phyloP scores from a whole-genome alignment of 2,113 vertebrate genomes.

The Cyanistes caeruleus region DNA sequence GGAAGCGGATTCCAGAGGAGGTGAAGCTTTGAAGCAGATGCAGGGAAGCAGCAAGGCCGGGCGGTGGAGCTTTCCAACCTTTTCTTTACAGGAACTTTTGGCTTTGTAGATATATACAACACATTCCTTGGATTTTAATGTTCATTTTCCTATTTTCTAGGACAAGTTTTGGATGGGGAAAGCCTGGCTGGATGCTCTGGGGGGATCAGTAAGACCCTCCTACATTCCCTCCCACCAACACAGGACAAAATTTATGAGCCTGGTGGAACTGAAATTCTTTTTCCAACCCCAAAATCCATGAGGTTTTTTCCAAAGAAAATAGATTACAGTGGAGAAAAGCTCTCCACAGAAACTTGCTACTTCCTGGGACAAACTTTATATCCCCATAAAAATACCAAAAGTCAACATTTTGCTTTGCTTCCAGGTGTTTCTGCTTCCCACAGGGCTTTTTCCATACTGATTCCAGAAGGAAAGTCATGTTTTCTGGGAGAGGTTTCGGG shows the following conservation, averaged over 20 bases:
- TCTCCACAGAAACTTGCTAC: not conserved
- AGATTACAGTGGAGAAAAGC: not conserved
- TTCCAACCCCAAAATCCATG: not conserved
- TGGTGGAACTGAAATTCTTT: not conserved
- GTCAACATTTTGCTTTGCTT: not conserved
- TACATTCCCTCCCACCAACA: not conserved
- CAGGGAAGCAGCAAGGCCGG: not conserved
- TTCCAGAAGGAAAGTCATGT: not conserved
- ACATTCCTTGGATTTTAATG: not conserved
- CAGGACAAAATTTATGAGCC: not conserved
- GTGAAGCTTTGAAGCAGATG: not conserved
- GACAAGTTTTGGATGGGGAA: not conserved
- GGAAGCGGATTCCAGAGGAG: not conserved
- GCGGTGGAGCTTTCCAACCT: not conserved
- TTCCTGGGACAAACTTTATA: conserved; percentile 30
- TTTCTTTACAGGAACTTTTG: not conserved
- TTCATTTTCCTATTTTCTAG: not conserved
- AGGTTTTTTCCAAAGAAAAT: not conserved
- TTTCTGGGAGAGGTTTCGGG: not conserved
- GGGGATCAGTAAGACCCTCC: not conserved
- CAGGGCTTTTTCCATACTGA: not conserved
- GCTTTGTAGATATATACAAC: not conserved
- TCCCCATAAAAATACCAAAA: conserved; percentile 25
- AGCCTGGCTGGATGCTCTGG: not conserved
- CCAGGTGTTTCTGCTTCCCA: not conserved